Conservation (phyloP, 2,888 invertebrate genomes). For the Hoplodrina ambigua region DNA sequence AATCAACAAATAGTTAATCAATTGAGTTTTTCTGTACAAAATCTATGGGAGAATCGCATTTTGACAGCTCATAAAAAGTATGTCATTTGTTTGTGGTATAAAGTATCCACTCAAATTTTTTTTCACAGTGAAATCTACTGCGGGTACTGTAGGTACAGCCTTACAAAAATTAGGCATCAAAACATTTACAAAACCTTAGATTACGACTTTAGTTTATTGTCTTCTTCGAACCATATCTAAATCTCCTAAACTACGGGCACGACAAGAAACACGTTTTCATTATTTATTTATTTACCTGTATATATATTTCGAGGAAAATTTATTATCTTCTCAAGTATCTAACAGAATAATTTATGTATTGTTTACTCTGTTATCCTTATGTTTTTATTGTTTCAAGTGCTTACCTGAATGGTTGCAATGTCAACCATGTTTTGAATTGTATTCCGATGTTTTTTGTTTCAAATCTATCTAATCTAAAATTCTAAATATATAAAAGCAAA, state of each 20-base stretch:
- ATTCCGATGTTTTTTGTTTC: background rate
- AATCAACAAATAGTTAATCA: too few relatives aligned
- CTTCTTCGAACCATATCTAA: constrained; percentile 15
- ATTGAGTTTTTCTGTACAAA: too few relatives aligned
- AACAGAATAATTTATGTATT: constrained; percentile 2
- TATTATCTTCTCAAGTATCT: background rate
- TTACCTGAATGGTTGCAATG: constrained; percentile 1
- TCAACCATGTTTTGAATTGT: background rate
- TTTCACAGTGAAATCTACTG: too few relatives aligned
- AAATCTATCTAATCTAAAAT: too few relatives aligned
- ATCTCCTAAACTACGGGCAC: constrained; percentile 8
- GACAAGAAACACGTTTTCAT: constrained; percentile 6
- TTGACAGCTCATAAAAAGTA: too few relatives aligned
- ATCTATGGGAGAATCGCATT: too few relatives aligned
- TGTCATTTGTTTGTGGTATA: too few relatives aligned
- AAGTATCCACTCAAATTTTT: too few relatives aligned
- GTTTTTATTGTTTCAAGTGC: constrained; percentile 6
- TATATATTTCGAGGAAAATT: background rate
- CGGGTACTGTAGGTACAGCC: too few relatives aligned
- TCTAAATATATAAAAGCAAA: too few relatives aligned
- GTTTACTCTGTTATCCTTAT: background rate
- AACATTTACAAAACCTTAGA: constrained; percentile 19
- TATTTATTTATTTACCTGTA: constrained; percentile 4
- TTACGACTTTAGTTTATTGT: background rate
- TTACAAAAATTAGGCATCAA: background rate